Evolutionary conservation across 2,113 vertebrate species (phyloP).

Genomic region (Rhadina sibilatrix): DNA sequence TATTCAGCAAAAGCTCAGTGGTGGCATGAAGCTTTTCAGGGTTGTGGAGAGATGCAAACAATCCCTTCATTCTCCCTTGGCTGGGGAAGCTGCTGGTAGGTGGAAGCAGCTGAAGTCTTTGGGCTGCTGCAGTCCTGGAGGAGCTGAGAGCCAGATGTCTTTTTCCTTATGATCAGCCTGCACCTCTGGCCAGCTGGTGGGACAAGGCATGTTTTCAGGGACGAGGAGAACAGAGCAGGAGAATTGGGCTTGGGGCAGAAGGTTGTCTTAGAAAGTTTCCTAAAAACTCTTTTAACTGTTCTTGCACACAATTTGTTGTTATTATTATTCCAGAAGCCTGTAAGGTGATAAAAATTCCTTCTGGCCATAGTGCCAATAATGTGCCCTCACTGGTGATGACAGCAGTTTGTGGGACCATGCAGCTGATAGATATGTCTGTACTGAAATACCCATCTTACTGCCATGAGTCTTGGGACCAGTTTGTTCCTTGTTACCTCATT

Average conservation of each 20-base stretch:
- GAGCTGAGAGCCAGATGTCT: not conserved
- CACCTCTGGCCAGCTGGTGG: not conserved
- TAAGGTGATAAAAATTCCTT: not conserved
- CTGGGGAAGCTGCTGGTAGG: not conserved
- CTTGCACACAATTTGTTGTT: not conserved
- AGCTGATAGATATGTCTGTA: not conserved
- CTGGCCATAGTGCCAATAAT: not conserved
- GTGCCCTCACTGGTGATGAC: not conserved
- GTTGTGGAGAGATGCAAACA: not conserved
- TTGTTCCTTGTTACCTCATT: not conserved
- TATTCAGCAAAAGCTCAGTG: not conserved
- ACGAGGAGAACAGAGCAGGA: not conserved
- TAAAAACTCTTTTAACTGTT: not conserved
- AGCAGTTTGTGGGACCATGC: not conserved
- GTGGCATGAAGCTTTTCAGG: not conserved
- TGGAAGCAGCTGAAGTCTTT: not conserved
- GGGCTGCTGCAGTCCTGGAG: not conserved
- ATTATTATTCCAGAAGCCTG: not conserved
- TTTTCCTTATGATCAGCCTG: not conserved
- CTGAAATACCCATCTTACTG: not conserved
- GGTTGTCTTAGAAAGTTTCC: not conserved
- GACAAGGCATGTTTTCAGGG: not conserved
- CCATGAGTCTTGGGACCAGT: not conserved
- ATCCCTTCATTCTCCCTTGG: not conserved
- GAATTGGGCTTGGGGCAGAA: not conserved